Conservation (phyloP, 2,797 vertebrate species). For the Enoplosus armatus region DNA sequence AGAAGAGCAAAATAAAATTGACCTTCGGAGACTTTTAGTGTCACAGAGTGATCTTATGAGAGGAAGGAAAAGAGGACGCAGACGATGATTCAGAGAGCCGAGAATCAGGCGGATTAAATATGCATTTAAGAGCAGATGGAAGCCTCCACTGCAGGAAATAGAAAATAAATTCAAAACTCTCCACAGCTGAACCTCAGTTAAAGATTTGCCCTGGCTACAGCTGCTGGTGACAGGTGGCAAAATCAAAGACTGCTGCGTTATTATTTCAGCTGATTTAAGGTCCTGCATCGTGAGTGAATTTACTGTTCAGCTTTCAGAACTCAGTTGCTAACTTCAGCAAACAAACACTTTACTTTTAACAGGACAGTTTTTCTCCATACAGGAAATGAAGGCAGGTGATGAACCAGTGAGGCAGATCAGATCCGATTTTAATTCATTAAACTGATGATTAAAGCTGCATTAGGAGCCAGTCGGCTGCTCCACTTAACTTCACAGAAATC, state of each 20-base stretch:
- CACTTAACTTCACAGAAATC: slow-evolving; percentile 5
- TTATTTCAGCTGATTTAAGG: too few species aligned
- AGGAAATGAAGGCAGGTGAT: slow-evolving; percentile 45
- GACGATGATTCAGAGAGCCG: too few species aligned
- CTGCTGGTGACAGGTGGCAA: too few species aligned
- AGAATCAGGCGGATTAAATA: too few species aligned
- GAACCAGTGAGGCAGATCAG: slow-evolving; percentile 29
- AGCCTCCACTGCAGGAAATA: too few species aligned
- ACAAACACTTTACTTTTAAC: not conserved
- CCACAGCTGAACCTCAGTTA: too few species aligned
- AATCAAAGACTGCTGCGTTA: too few species aligned
- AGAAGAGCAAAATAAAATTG: too few species aligned
- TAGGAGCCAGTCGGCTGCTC: slow-evolving; percentile 44
- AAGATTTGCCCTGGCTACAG: too few species aligned
- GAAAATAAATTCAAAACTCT: too few species aligned
- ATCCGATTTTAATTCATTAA: slow-evolving; percentile 48
- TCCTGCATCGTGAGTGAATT: too few species aligned
- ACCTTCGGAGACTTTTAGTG: not conserved
- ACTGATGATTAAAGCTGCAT: slow-evolving; percentile 52
- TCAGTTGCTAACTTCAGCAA: not conserved
- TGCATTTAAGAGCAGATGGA: too few species aligned
- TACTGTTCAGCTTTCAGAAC: not conserved
- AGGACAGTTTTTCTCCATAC: not conserved
- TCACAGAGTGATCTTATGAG: not conserved
- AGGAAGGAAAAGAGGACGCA: not conserved